These are phyloP conservation scores for Porites lutea DNA, from an alignment of 64 coral and sea anemone genomes.

Conservation along the genomic window DNA sequence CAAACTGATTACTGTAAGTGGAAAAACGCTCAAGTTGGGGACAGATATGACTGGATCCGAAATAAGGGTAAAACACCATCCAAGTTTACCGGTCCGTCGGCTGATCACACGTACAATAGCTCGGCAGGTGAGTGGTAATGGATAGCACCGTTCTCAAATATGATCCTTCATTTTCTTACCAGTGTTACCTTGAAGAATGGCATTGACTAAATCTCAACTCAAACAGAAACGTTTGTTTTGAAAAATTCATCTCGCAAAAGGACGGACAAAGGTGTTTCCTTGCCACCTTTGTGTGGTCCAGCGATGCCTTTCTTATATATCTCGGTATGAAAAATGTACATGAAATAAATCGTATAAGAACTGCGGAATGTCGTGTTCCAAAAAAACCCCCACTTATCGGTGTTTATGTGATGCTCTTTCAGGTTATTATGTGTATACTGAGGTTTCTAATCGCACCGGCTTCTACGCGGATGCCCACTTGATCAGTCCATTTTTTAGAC, in stretches of 20 bases:
- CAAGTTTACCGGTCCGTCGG: conserved; percentile 71
- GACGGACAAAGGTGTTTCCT: too few species aligned
- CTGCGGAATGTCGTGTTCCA: too few species aligned
- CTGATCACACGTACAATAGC: conserved; percentile 75
- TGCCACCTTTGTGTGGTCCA: too few species aligned
- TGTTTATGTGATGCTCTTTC: neutral
- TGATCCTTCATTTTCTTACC: neutral
- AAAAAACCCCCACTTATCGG: neutral
- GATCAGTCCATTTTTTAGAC: conserved; percentile 86
- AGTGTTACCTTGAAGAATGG: too few species aligned
- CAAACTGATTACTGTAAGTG: conserved; percentile 77
- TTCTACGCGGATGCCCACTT: conserved; percentile 79
- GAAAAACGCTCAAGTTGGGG: conserved; percentile 77
- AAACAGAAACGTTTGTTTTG: too few species aligned
- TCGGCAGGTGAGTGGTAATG: conserved; percentile 50
- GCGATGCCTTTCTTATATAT: neutral
- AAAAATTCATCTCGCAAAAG: too few species aligned
- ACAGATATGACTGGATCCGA: conserved; percentile 88
- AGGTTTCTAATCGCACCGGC: conserved; percentile 74
- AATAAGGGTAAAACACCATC: conserved; percentile 72
- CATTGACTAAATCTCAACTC: too few species aligned
- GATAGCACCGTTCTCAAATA: neutral
- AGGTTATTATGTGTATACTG: conserved; percentile 94
- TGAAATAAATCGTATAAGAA: too few species aligned
- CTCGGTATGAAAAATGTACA: too few species aligned